Conservation (phyloP, 2,113 vertebrate species). For the Scatophagus argus region DNA sequence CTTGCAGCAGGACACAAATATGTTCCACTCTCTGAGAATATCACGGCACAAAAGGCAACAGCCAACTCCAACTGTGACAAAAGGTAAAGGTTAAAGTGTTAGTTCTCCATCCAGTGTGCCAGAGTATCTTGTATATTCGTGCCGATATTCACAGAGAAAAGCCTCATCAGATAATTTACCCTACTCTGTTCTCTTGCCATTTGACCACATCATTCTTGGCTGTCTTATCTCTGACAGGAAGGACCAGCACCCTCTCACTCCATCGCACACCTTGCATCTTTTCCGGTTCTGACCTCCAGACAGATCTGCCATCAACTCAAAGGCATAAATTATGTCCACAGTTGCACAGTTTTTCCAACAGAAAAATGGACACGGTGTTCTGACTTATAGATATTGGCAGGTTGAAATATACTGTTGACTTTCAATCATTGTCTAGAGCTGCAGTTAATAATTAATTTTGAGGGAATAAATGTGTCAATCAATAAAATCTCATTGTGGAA, state of each 20-base stretch:
- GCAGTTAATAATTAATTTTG: slow-evolving; percentile 5
- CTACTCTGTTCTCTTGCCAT: slow-evolving; percentile 69
- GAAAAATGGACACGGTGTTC: background rate
- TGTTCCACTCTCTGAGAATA: slow-evolving; percentile 51
- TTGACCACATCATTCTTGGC: slow-evolving; percentile 74
- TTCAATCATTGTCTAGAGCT: background rate
- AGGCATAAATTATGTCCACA: slow-evolving; percentile 24
- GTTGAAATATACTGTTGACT: background rate
- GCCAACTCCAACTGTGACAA: slow-evolving; percentile 49
- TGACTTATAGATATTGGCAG: background rate
- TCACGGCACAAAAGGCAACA: slow-evolving; percentile 49
- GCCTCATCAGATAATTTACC: slow-evolving; percentile 78
- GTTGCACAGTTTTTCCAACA: slow-evolving; percentile 13
- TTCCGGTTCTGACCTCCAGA: slow-evolving; percentile 65
- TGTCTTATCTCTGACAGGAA: slow-evolving; percentile 76
- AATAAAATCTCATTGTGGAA: background rate
- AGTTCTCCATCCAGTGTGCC: slow-evolving; percentile 43
- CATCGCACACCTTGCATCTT: slow-evolving; percentile 49
- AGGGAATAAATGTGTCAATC: background rate
- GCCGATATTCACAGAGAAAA: slow-evolving; percentile 74
- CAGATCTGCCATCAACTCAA: slow-evolving; percentile 37
- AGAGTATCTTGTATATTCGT: slow-evolving; percentile 75
- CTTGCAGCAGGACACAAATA: slow-evolving; percentile 14
- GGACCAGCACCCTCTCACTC: slow-evolving; percentile 38
- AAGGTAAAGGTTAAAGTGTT: slow-evolving; percentile 72